These are phyloP conservation scores for Oscheius sp. DNA, from an alignment of 2,888 invertebrate genomes.

Conservation along the genomic window DNA sequence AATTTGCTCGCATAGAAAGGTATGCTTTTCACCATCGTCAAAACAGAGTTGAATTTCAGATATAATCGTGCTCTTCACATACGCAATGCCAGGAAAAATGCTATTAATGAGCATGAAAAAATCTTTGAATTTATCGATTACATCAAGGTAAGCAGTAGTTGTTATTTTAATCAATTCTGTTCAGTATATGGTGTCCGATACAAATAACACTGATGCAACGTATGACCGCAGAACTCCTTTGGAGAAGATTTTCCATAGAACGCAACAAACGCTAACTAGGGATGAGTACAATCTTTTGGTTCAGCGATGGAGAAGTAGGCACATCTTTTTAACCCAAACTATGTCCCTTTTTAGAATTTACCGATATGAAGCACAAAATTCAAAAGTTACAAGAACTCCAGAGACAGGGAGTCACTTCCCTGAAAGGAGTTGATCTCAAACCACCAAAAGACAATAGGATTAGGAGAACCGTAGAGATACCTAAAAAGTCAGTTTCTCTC, in stretches of 20 bases:
- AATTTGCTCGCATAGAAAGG: slow-evolving; percentile 46
- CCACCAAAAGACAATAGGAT: slow-evolving; percentile 5
- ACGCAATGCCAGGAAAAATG: slow-evolving; percentile 38
- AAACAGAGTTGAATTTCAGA: slow-evolving; percentile 9
- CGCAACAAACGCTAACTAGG: slow-evolving; percentile 52
- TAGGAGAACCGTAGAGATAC: not conserved
- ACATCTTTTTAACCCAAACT: not conserved
- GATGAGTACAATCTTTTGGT: slow-evolving; percentile 39
- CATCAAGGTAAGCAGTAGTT: slow-evolving; percentile 53
- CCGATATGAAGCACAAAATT: slow-evolving; percentile 51
- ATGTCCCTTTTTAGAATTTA: slow-evolving; percentile 40
- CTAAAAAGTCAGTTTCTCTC: slow-evolving; percentile 22
- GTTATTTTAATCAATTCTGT: not conserved
- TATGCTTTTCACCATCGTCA: slow-evolving; percentile 19
- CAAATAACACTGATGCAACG: slow-evolving; percentile 33
- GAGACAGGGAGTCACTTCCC: slow-evolving; percentile 48
- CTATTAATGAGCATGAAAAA: slow-evolving; percentile 60
- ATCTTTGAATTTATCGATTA: slow-evolving; percentile 60
- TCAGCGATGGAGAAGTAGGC: slow-evolving; percentile 40
- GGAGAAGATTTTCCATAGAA: slow-evolving; percentile 46
- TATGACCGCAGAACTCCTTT: slow-evolving; percentile 32
- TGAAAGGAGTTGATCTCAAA: slow-evolving; percentile 42
- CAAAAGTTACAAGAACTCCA: slow-evolving; percentile 54
- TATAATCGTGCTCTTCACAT: slow-evolving; percentile 20
- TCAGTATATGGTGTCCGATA: slow-evolving; percentile 25